A percentile compares a stretch with the other conserved stretches of the same genome.
Evolutionary conservation across 2,797 vertebrate species (phyloP).

Genomic region (Acanthurus tractus): DNA sequence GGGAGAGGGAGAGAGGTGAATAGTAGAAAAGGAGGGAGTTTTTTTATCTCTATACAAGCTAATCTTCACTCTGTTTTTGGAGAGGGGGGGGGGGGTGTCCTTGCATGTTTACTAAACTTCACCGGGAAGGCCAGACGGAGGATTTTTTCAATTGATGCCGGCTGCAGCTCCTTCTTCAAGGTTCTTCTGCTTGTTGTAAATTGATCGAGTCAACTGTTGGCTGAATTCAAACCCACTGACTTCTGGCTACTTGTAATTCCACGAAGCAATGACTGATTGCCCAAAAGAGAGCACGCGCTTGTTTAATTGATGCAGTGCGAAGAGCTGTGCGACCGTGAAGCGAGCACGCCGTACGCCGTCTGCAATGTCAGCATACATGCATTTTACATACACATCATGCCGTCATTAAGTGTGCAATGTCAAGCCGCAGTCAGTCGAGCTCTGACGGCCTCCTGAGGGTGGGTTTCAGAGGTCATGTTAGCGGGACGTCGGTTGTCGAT

Average conservation of each 20-base stretch:
- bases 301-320: neutral
- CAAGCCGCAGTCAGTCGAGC: constrained; percentile 47
- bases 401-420: neutral
- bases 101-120: constrained; percentile 57
- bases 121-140: constrained; percentile 28
- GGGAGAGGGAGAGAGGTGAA: constrained; percentile 21
- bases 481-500: constrained; percentile 6
- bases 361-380: neutral
- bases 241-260: constrained; percentile 51
- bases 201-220: constrained; percentile 32
- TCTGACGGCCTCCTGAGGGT: neutral
- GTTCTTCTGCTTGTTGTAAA: constrained; percentile 43
- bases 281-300: constrained; percentile 3
- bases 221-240: constrained; percentile 28
- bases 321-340: neutral
- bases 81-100: neutral
- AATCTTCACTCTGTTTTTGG: constrained; percentile 41
- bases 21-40: constrained; percentile 6
- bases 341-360: neutral
- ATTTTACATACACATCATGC: constrained; percentile 12
- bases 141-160: constrained; percentile 20
- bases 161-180: constrained; percentile 43
- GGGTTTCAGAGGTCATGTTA: constrained; percentile 41
- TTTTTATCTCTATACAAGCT: constrained; percentile 38
- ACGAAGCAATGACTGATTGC: neutral